A percentile compares a stretch with the other conserved stretches of the same genome.
Evolutionary conservation across 2,113 vertebrate species (phyloP).

Genomic region (Nannospalax galili): DNA sequence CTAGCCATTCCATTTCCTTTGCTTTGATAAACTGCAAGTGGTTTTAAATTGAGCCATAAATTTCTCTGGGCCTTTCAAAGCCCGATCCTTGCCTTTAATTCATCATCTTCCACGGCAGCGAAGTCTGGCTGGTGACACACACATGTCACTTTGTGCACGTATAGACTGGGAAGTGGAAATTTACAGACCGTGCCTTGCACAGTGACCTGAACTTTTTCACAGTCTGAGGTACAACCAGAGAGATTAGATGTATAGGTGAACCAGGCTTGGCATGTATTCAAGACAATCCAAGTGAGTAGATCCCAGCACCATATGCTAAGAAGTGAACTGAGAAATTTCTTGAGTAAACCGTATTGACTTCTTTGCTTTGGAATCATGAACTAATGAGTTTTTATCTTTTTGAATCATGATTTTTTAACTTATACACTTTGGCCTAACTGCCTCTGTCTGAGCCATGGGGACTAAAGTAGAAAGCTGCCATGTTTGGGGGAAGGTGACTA

Average conservation of each 20-base stretch:
- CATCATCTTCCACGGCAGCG: not conserved
- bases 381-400: slow-evolving; percentile 1
- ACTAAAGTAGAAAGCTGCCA: not conserved
- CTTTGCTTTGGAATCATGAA: not conserved
- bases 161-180: slow-evolving; percentile 31
- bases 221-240: not conserved
- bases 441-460: not conserved
- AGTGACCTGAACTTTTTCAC: not conserved
- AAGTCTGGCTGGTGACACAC: slow-evolving; percentile 21
- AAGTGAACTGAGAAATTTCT: not conserved
- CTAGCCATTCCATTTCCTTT: slow-evolving; percentile 40
- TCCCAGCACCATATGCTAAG: not conserved
- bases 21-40: slow-evolving; percentile 73
- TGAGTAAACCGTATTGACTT: not conserved
- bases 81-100: slow-evolving; percentile 27
- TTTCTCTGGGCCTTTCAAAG: slow-evolving; percentile 62
- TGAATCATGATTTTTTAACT: slow-evolving; percentile 2
- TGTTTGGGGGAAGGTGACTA: not conserved
- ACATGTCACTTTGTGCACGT: not conserved
- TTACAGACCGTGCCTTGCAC: not conserved
- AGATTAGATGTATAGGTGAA: not conserved
- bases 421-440: not conserved
- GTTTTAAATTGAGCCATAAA: slow-evolving; percentile 75
- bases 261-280: not conserved
- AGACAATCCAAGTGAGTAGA: not conserved